Evolutionary conservation across 2,888 invertebrate genomes (phyloP).

Genomic region (Eupithecia dodoneata): DNA sequence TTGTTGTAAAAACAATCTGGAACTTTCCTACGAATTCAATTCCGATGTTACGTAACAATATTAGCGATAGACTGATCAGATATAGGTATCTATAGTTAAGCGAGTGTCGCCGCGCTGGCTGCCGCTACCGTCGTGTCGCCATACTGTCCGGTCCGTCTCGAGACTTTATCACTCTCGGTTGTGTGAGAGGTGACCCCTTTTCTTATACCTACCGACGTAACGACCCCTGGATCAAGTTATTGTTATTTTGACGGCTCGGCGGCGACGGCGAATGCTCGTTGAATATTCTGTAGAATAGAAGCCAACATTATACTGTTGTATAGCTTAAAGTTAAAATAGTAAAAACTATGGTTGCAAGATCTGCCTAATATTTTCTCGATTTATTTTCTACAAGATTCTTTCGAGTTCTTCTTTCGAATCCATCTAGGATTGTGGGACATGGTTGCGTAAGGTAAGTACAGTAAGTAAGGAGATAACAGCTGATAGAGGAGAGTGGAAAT

Average conservation of each 20-base stretch:
- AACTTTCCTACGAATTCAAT: neutral
- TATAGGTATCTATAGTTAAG: conserved; percentile 7
- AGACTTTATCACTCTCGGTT: conserved; percentile 46
- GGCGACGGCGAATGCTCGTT: conserved; percentile 16
- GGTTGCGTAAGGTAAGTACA: too few species aligned
- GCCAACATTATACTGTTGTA: conserved; percentile 5
- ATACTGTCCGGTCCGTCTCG: conserved; percentile 39
- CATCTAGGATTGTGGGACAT: too few species aligned
- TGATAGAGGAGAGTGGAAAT: too few species aligned
- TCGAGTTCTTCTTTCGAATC: too few species aligned
- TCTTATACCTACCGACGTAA: conserved; percentile 27
- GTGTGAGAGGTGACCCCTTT: conserved; percentile 38
- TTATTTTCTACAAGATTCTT: neutral
- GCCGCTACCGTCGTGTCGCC: conserved; percentile 45
- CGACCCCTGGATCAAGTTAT: conserved; percentile 24
- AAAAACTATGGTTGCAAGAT: neutral
- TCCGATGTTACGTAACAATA: conserved; percentile 11
- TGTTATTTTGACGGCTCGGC: conserved; percentile 28
- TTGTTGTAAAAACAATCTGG: neutral
- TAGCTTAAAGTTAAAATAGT: neutral
- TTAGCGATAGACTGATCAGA: conserved; percentile 15
- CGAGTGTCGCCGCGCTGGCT: conserved; percentile 53
- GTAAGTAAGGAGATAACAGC: too few species aligned
- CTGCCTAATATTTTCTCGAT: neutral
- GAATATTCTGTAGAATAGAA: conserved; percentile 1